Conservation (phyloP, 1,140 invertebrate genomes). For the Diploscapter pachys region DNA sequence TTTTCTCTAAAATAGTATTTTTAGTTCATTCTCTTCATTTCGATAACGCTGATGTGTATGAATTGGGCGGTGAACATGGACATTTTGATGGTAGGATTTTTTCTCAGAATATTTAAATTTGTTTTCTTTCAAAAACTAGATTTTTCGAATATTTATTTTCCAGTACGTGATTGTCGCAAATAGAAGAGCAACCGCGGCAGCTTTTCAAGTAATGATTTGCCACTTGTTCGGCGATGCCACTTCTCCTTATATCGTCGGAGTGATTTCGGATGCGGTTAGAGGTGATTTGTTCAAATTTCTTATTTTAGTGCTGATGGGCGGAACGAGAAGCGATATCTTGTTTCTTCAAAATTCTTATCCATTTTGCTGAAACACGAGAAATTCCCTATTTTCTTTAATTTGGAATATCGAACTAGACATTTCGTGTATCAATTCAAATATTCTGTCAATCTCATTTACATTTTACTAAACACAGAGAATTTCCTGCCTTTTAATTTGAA, state of each 20-base stretch:
- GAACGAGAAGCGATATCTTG: not conserved
- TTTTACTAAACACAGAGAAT: too few relatives aligned
- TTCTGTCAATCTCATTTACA: too few relatives aligned
- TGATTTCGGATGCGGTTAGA: slow-evolving; percentile 32
- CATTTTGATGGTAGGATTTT: slow-evolving; percentile 78
- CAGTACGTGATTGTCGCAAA: slow-evolving; percentile 68
- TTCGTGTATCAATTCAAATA: too few relatives aligned
- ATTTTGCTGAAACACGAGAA: too few relatives aligned
- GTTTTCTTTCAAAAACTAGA: slow-evolving; percentile 7
- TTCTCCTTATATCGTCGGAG: slow-evolving; percentile 85
- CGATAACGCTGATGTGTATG: slow-evolving; percentile 74
- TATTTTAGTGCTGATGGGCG: not conserved
- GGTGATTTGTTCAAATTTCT: not conserved
- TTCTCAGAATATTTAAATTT: not conserved
- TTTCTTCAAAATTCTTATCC: not conserved
- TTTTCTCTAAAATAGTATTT: slow-evolving; percentile 60
- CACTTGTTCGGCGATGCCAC: slow-evolving; percentile 88
- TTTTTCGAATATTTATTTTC: slow-evolving; percentile 4
- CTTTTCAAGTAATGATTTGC: slow-evolving; percentile 87
- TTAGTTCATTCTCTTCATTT: slow-evolving; percentile 66
- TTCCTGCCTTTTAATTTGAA: too few relatives aligned
- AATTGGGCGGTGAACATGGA: slow-evolving; percentile 98
- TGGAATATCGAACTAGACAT: too few relatives aligned
- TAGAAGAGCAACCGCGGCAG: slow-evolving; percentile 83
- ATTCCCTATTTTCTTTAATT: too few relatives aligned